Base-by-base conservation (phyloP, 1,140 invertebrate genomes). In the Rhynchophorus ferrugineus region DNA sequence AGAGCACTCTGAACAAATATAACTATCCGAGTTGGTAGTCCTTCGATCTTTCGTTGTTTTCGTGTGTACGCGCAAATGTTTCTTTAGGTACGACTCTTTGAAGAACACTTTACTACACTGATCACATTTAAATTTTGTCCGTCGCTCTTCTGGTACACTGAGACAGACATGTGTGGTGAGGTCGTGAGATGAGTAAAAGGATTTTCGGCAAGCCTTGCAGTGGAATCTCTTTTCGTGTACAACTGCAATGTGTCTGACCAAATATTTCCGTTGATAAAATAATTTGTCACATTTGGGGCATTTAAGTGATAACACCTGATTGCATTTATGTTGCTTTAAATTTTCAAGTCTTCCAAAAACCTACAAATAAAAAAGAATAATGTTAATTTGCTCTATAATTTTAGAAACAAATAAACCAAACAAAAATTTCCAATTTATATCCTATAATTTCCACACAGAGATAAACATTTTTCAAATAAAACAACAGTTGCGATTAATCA, bases 301-400 rank as follows among this genome's bases (percentile, higher is more conserved):
- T 44, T 60, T 60, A 9, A 56, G 46, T 18, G 55, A 48, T 19
- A 33, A 42, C 21, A 41, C 47, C 2, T 35, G 18, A 35, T 59
- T 59, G 38, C 68, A 70, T 36, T 58, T 57, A 49, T 71, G 70
- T 2, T 56, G 51, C 22, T 57, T 51, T n/a, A 64, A 59, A 51
- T 61, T 70, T 58, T 71, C 70, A 36, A 61, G 64, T 14, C 70
- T 58, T 7, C 61, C 53, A 60, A 70, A 71, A 18, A 63, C 44
- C 64, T 68, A 51, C 37, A 63, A 65, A 20, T 50, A 55, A 41
- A 56, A 19, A 22, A 29, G n/a, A n/a, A n/a, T n/a, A n/a, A n/a
- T n/a, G n/a, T n/a, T n/a, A n/a, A n/a, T n/a, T n/a, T n/a, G n/a
- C n/a, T n/a, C n/a, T n/a, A n/a, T n/a, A n/a, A n/a, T n/a, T n/a